These are phyloP conservation scores for Mylabris phalerata DNA, from an alignment of 1,140 invertebrate genomes.

Conservation along the genomic window DNA sequence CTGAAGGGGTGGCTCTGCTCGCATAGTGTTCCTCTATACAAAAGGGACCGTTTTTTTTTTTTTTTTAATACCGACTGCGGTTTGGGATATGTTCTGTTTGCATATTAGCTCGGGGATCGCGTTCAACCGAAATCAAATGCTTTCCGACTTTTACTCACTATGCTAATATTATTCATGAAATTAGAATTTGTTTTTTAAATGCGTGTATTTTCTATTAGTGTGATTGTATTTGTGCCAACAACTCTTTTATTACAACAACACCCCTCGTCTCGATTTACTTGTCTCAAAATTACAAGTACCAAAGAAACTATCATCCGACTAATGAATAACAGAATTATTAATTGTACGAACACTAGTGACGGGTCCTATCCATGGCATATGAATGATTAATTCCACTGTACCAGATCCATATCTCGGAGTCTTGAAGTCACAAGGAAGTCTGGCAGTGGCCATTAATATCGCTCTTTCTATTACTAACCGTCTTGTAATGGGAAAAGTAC, in stretches of 20 bases:
- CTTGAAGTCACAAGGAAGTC: slow-evolving; percentile 8
- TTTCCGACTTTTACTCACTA: slow-evolving; percentile 31
- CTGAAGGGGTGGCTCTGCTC: slow-evolving; percentile 32
- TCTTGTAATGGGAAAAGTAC: too few relatives aligned
- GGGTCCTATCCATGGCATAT: neutral
- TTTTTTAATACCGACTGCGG: slow-evolving; percentile 38
- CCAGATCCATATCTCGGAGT: slow-evolving; percentile 10
- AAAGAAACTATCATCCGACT: too few relatives aligned
- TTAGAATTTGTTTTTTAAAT: slow-evolving; percentile 30
- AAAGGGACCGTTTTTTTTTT: slow-evolving; percentile 30
- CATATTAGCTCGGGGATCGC: slow-evolving; percentile 33
- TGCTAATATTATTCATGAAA: slow-evolving; percentile 36
- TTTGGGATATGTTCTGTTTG: slow-evolving; percentile 33
- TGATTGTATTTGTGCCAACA: too few relatives aligned
- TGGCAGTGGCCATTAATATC: slow-evolving; percentile 12
- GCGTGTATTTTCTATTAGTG: slow-evolving; percentile 12
- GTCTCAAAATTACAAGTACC: neutral
- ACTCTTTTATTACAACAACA: too few relatives aligned
- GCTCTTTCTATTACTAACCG: neutral
- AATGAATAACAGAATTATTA: slow-evolving; percentile 1
- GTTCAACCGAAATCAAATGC: slow-evolving; percentile 32
- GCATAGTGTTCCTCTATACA: slow-evolving; percentile 29
- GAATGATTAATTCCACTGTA: slow-evolving; percentile 10
- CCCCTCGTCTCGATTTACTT: neutral
- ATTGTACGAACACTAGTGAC: slow-evolving; percentile 12